Evolutionary conservation across 92 coral and sea anemone genomes (phyloP), one percentile per base, ranked within the genome.

Genomic region (Plumapathes pennacea): DNA sequence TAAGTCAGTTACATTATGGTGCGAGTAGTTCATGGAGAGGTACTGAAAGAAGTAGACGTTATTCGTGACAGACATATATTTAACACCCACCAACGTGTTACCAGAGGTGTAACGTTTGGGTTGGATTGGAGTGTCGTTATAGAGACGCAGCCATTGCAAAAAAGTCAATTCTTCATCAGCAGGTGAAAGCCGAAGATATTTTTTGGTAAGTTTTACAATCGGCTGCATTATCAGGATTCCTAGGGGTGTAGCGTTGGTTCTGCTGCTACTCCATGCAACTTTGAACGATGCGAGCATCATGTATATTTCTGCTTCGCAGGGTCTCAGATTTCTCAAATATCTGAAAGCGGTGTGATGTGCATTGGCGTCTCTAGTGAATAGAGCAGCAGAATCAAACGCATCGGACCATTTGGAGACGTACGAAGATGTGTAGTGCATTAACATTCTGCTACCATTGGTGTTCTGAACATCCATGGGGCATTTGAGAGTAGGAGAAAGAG

Each of bases 41-140:
- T 46, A 25, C 45, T 60, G 68, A 23, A 39, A 60, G 29, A 42
- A 60, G 19, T 21, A 60, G 12, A 24, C 39, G 2, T 41, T 23
- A 23, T 41, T 11, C 14, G 4, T n/a, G 0, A 46, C 13, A 27
- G 12, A 24, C 10, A 23, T 44, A 25, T 24, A 42, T 43, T 32
- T 17, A 7, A 44, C 48, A 4, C 51, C 56, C 1, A 60, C 68
- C 37, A 60, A 19, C 2, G 32, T 52, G 15, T 49, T 64, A 3
- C 64, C 48, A 19, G 0, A 7, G 10, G n/a, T 32, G n/a, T n/a
- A n/a, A n/a, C n/a, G 10, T 66, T 32, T 34, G 6, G 45, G 49
- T 19, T 10, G 2, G 25, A 12, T 43, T 2, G n/a, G 24, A 20
- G n/a, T 21, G 17, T 23, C 7, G 14, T 23, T 39, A 26, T 25